Base-by-base conservation (phyloP, 2,888 invertebrate genomes). In the Metopia argyrocephala region DNA sequence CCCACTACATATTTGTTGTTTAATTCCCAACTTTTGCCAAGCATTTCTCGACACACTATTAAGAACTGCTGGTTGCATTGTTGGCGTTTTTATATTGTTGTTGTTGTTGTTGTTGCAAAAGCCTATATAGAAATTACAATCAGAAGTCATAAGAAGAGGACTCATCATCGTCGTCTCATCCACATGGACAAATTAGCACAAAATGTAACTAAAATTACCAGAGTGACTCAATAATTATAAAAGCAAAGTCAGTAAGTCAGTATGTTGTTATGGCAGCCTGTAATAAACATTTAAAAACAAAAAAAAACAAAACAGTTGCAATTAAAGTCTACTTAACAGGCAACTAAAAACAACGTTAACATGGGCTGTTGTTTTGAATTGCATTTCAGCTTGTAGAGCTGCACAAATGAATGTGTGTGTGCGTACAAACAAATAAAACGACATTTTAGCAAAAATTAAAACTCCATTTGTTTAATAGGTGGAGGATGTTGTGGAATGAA, bases 181-280 rank as follows among this genome's bases (percentile, higher is more conserved):
- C 59, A 69, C 69, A 78, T 74, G 65, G 76, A 61, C 80, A 81
- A 69, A 81, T 81, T 78, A 81, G 74, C 66, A n/a, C n/a, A 70
- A 81, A 81, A 70, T 78, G 74, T 18, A 75, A 65, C 48, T 52
- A 64, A 76, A 52, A 57, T 64, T 27, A 25, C 20, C 27, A 52
- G 20, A 23, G 15, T 64, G 18, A 48, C 9, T 20, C 7, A 27
- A 21, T n/a, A 27, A 25, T 38, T 38, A 27, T 21, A 7, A 6
- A 12, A 15, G 45, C 0, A 38, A 38, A 48, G 45, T 52, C 45
- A 28, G 23, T 70, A 23, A 45, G 68, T 50, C 50, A 23, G 70
- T 59, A 7, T 38, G 15, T 21, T 12, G 64, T 64, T 28, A 15
- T 28, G 18, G 27, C 20, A 38, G 38, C 18, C 21, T 18, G 45